These are phyloP conservation scores for Etheostoma nigrum DNA, from an alignment of 2,797 vertebrate species.

Conservation along the genomic window DNA sequence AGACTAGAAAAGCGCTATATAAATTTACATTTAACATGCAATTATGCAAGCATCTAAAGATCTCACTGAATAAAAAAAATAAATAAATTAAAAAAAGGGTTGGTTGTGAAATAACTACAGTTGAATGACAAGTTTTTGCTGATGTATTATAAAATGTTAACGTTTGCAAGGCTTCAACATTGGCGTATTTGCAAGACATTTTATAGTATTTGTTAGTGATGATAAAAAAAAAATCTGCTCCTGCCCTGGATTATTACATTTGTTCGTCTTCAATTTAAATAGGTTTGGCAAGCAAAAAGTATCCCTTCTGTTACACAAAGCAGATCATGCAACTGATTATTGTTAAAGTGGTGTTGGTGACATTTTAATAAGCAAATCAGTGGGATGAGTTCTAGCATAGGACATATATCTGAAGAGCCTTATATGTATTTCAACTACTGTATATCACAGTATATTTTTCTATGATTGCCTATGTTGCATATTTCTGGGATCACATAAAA, in stretches of 20 bases:
- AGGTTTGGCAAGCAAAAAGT: neutral
- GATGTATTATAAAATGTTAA: constrained; percentile 8
- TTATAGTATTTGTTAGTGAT: neutral
- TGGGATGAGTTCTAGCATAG: constrained; percentile 33
- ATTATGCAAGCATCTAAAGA: constrained; percentile 71
- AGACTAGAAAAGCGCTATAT: too few species aligned
- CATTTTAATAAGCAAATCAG: constrained; percentile 38
- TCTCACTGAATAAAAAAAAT: constrained; percentile 17
- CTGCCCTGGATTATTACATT: neutral
- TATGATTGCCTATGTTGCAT: neutral
- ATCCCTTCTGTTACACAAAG: constrained; percentile 15
- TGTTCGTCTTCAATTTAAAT: neutral
- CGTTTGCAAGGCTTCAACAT: neutral
- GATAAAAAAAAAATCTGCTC: neutral
- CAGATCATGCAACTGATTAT: constrained; percentile 23
- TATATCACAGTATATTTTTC: neutral
- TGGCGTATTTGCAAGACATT: neutral
- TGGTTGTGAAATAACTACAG: constrained; percentile 10
- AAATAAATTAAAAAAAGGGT: constrained; percentile 17
- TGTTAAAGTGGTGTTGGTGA: constrained; percentile 10
- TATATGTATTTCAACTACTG: constrained; percentile 22
- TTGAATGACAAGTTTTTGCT: constrained; percentile 30
- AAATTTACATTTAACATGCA: too few species aligned
- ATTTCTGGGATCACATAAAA: neutral
- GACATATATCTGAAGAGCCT: constrained; percentile 36